Evolutionary conservation across 2,113 vertebrate genomes (phyloP), one percentile per base, ranked within the genome.

Genomic region (Kryptolebias marmoratus): DNA sequence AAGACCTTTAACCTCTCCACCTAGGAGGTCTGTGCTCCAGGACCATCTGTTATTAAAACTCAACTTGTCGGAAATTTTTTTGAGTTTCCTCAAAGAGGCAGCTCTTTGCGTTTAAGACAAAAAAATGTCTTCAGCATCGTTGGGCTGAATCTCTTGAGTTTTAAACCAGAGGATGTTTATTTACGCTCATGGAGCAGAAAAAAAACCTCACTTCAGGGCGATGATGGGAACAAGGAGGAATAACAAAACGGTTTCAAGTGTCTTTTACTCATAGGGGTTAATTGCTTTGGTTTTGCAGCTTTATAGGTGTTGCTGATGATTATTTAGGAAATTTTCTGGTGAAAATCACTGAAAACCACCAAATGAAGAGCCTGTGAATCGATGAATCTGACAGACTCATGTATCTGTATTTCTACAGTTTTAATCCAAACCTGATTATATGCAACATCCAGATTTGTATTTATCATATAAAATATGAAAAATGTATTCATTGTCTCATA

Each of bases 181-280:
- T 69, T 69, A 58, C 27, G 66, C 66, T 58, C 42, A 69, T 59
- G 47, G 47, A 69, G 66, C 66, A 69, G 16, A 22, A 68, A 44
- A 55, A 16, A 68, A 39, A 32, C 31, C 65, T 48, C 54, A 30
- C 28, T 68, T 39, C 45, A 27, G 22, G 13, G 10, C 4, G 39
- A 8, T 36, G 31, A 55, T 56, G 39, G 18, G 27, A 39, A 44
- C 42, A 67, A 56, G 65, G 15, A 67, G 52, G 5, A 14, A 8
- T 57, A 57, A 27, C 13, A 32, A 31, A 69, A 50, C 47, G 22
- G 56, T 59, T 22, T 15, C 56, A 60, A 52, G 47, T 39, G 47
- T 42, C 47, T 60, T 45, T 27, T 59, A 9, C n/a, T 18, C 30
- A 52, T 13, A 42, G 31, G 56, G 56, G 68, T 70, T 60, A 70